Conservation (phyloP, 1,140 invertebrate genomes). For the Drosophila leontia region DNA sequence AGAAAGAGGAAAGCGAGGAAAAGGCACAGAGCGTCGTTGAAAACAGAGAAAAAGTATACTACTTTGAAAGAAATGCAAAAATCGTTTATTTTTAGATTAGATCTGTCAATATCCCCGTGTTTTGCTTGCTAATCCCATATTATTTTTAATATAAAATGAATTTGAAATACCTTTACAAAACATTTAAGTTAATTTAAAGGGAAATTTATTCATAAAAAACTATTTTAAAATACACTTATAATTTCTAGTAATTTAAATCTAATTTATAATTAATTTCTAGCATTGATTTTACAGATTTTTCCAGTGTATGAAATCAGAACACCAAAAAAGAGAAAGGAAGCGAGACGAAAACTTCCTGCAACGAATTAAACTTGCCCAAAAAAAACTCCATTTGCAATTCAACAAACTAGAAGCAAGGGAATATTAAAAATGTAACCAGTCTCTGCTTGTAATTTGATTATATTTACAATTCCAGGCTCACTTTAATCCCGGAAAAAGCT, state of each 20-base stretch:
- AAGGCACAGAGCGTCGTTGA: conserved; percentile 19
- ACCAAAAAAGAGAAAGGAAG: conserved; percentile 7
- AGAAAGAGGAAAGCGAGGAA: conserved; percentile 14
- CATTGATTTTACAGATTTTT: neutral
- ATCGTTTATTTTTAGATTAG: conserved; percentile 5
- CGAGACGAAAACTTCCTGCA: conserved; percentile 8
- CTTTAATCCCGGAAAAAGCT: neutral
- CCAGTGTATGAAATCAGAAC: conserved; percentile 14
- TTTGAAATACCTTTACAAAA: neutral
- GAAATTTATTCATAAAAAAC: neutral
- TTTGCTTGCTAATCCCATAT: neutral
- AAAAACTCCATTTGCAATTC: conserved; percentile 44
- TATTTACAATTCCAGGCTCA: conserved; percentile 8
- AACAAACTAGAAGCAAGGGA: conserved; percentile 21
- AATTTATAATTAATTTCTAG: too few species aligned
- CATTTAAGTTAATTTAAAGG: neutral
- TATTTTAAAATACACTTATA: neutral
- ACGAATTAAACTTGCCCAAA: conserved; percentile 31
- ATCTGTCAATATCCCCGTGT: neutral
- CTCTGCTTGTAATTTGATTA: conserved; percentile 32
- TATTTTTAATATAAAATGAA: neutral
- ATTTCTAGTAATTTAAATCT: neutral
- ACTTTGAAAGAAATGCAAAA: conserved; percentile 14
- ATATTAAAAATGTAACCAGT: conserved; percentile 8
- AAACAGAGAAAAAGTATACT: conserved; percentile 15